phyloP scores from a whole-genome alignment of 2,113 vertebrate species.

The Odontophorus gujanensis region DNA sequence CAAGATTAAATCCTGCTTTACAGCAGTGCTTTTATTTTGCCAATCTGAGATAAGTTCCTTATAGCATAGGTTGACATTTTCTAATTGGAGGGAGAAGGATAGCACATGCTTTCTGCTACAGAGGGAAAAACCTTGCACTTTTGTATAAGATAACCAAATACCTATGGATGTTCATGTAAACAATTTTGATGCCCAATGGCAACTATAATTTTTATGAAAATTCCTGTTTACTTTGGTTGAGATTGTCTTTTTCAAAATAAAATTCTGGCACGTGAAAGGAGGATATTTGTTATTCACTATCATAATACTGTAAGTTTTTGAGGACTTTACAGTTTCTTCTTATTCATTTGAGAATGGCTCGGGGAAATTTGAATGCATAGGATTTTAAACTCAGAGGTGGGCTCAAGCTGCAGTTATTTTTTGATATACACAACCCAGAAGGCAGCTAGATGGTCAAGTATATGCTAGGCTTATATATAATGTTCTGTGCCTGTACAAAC shows the following conservation, averaged over 20 bases:
- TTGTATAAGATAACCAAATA: neutral
- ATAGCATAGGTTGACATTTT: neutral
- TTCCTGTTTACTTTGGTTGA: neutral
- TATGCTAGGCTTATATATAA: neutral
- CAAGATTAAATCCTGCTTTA: conserved; percentile 16
- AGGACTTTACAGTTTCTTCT: neutral
- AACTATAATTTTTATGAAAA: neutral
- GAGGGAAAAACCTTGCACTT: neutral
- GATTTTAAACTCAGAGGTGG: neutral
- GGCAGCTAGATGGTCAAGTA: neutral
- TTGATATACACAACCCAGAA: neutral
- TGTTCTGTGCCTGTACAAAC: neutral
- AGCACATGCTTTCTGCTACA: neutral
- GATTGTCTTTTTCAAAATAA: neutral
- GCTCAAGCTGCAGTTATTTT: neutral
- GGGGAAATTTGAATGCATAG: neutral
- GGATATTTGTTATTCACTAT: neutral
- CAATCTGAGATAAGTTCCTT: neutral
- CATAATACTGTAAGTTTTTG: neutral
- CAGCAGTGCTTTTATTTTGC: neutral
- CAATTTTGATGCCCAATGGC: neutral
- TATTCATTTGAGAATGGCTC: neutral
- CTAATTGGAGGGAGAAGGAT: neutral
- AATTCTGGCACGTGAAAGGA: neutral
- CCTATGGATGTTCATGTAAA: neutral